These are phyloP conservation scores for Rhorus exstirpatorius DNA, from an alignment of 2,888 invertebrate genomes.

Conservation along the genomic window DNA sequence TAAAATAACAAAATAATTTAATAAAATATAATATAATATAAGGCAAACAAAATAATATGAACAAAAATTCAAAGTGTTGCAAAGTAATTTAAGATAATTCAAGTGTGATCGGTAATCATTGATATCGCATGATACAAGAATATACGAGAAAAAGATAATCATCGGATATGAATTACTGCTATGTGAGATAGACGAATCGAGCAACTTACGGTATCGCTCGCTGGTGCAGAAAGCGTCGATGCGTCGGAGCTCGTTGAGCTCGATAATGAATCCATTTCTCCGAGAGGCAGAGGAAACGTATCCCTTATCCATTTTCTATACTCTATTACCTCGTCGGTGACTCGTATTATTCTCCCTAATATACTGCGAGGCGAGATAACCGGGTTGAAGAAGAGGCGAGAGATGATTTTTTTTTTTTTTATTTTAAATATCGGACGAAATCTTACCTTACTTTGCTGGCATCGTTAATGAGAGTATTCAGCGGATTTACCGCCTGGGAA, in stretches of 20 bases:
- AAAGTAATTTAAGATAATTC: too few species aligned
- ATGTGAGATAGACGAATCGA: too few species aligned
- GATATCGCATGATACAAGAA: too few species aligned
- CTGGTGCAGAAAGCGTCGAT: constrained; percentile 84
- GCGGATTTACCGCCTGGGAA: constrained; percentile 90
- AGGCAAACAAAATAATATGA: too few species aligned
- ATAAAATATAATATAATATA: too few species aligned
- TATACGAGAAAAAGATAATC: too few species aligned
- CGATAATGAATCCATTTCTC: constrained; percentile 83
- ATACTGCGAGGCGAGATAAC: constrained; percentile 87
- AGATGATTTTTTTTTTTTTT: not conserved
- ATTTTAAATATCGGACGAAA: not conserved
- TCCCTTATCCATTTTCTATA: constrained; percentile 91
- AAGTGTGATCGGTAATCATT: too few species aligned
- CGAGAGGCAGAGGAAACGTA: constrained; percentile 83
- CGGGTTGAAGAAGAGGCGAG: not conserved
- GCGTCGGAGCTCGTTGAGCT: constrained; percentile 85
- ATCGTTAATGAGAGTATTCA: constrained; percentile 87
- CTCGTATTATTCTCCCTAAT: constrained; percentile 96
- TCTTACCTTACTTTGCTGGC: constrained; percentile 86
- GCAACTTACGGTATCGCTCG: constrained; percentile 83
- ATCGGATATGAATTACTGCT: too few species aligned
- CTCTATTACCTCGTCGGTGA: constrained; percentile 96
- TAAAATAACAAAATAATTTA: too few species aligned
- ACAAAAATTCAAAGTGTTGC: too few species aligned